Evolutionary conservation across 2,888 invertebrate genomes (phyloP).

Genomic region (Leucophora obtusa): DNA sequence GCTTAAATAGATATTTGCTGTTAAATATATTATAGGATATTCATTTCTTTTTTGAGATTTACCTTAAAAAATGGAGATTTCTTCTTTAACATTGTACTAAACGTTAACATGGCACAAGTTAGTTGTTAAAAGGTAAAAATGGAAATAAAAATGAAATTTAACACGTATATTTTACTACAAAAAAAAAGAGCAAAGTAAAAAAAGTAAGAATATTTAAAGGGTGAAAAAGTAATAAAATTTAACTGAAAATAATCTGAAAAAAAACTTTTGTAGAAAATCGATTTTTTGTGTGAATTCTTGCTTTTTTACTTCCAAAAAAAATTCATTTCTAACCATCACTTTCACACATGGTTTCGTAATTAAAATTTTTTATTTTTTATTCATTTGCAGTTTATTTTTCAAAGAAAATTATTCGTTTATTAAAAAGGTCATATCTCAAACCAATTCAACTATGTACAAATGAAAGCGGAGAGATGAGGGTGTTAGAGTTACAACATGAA

Average conservation of each 20-base stretch:
- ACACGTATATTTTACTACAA: neutral
- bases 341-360: conserved; percentile 39
- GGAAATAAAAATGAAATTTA: conserved; percentile 29
- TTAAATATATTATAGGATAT: conserved; percentile 43
- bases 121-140: conserved; percentile 15
- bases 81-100: neutral
- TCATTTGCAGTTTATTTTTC: neutral
- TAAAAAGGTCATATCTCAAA: too few species aligned
- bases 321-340: conserved; percentile 46
- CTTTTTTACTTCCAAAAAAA: neutral
- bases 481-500: too few species aligned
- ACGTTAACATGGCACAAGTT: conserved; percentile 36
- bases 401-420: too few species aligned
- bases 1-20: conserved; percentile 52
- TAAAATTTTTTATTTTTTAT: neutral
- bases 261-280: conserved; percentile 19
- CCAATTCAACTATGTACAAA: too few species aligned
- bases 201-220: conserved; percentile 13
- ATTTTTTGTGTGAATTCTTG: conserved; percentile 14
- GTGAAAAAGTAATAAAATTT: conserved; percentile 35
- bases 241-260: neutral
- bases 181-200: neutral
- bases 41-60: neutral
- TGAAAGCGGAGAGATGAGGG: too few species aligned
- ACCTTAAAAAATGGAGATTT: too few species aligned